Evolutionary conservation across 2,888 invertebrate species (phyloP).

Genomic region (Pollenia griseotomentosa): DNA sequence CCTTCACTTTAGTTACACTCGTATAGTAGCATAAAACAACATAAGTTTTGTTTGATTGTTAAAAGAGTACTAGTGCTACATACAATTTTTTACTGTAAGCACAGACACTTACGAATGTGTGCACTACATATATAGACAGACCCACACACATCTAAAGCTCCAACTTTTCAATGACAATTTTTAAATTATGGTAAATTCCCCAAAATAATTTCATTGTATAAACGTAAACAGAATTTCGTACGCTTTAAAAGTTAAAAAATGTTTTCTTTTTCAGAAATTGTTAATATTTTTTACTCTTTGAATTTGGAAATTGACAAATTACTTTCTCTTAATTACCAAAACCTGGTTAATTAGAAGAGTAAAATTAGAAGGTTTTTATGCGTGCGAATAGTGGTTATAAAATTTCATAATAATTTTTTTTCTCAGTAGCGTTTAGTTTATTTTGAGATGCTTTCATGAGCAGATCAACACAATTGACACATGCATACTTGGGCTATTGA

Average conservation of each 20-base stretch:
- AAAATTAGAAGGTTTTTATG: not conserved
- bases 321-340: constrained; percentile 23
- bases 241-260: not conserved
- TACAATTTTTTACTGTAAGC: constrained; percentile 9
- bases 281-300: not conserved
- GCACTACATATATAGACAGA: not conserved
- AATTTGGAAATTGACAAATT: not conserved
- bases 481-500: not conserved
- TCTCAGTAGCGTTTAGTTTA: constrained; percentile 48
- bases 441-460: constrained; percentile 46
- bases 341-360: not conserved
- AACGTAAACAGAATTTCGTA: constrained; percentile 14
- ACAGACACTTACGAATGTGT: not conserved
- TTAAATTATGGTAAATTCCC: constrained; percentile 53
- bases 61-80: constrained; percentile 3
- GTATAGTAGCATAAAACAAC: constrained; percentile 51
- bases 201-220: constrained; percentile 21
- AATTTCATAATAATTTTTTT: constrained; percentile 25
- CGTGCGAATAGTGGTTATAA: not conserved
- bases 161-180: constrained; percentile 72
- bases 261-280: constrained; percentile 2
- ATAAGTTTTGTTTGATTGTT: constrained; percentile 56
- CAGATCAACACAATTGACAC: constrained; percentile 28
- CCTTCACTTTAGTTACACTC: constrained; percentile 66
- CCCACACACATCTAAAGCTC: constrained; percentile 10